Base-by-base conservation (phyloP, 37 sponge, comb jelly and placozoan genomes). In the Beroe forskalii region DNA sequence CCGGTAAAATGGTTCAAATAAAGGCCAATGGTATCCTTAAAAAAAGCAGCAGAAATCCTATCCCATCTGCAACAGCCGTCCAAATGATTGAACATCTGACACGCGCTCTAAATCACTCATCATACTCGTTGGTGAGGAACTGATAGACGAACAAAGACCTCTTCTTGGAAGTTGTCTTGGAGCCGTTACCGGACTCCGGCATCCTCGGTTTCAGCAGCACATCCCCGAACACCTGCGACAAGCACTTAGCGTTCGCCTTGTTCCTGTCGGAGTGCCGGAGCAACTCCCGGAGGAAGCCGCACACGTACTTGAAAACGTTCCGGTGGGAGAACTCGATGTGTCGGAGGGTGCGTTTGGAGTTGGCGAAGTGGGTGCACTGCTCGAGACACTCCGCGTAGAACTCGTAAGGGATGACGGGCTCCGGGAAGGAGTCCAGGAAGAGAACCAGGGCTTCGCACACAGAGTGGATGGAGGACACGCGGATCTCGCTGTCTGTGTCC, bases 351-450 rank as follows among this genome's bases (percentile, higher is more conserved):
- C 55, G 25, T 44, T 44, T 41, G 0, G 86, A 80, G 86, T 80
- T 80, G 23, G 86, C 55, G 48, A 80, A 80, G 86, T 80, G 86
- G 22, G 24, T 80, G 86, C 86, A 80, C 1, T 80, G 55, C 35
- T 80, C 86, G 38, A 80, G 3, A 80, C 86, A 80, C 37, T 38
- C 55, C 25, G 55, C 25, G 48, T 44, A 80, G 48, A 42, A n/a
- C 30, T 80, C 86, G 31, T 80, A 80, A 1, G 86, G 86, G 48
- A 80, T 80, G 86, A 80, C 86, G n/a, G 86, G 86, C 14, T 80
- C 86, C 14, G 86, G 86, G 55, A 80, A 44, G 25, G 86, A 80
- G 30, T 80, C 86, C 44, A 80, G 86, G 48, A 80, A 80, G 86
- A 41, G 55, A 23, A 80, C 35, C 30, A 80, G 86, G 28, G 86